Evolutionary conservation across 1,140 invertebrate species (phyloP).

Genomic region (Trichonephila inaurata): DNA sequence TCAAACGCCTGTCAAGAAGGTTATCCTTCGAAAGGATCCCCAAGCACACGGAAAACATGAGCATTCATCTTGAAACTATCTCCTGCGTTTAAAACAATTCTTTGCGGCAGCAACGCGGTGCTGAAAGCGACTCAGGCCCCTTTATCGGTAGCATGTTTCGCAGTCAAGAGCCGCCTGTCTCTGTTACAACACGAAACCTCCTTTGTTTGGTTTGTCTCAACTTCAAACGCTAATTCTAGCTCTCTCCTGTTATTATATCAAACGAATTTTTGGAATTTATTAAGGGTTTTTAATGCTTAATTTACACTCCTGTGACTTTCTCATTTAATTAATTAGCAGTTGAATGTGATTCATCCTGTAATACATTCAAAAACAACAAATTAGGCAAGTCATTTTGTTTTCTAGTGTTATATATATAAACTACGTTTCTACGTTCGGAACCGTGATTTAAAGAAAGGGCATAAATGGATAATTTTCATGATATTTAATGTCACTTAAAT

Average conservation of each 20-base stretch:
- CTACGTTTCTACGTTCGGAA: no score
- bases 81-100: neutral
- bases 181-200: neutral
- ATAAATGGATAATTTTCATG: no score
- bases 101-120: neutral
- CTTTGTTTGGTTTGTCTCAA: neutral
- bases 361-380: no score
- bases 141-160: neutral
- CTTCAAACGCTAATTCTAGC: neutral
- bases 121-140: neutral
- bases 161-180: neutral
- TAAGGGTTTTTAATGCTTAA: neutral
- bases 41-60: neutral
- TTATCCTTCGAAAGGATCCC: neutral
- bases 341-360: neutral
- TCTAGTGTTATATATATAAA: no score
- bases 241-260: neutral
- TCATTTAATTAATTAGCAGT: neutral
- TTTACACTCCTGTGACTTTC: neutral
- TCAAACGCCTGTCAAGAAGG: neutral
- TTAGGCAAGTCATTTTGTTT: no score
- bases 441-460: no score
- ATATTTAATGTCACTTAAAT: no score
- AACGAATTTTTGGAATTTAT: neutral
- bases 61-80: slow-evolving; percentile 10